Base-by-base conservation (phyloP, 1,140 invertebrate species). In the Anastatus disparis region DNA sequence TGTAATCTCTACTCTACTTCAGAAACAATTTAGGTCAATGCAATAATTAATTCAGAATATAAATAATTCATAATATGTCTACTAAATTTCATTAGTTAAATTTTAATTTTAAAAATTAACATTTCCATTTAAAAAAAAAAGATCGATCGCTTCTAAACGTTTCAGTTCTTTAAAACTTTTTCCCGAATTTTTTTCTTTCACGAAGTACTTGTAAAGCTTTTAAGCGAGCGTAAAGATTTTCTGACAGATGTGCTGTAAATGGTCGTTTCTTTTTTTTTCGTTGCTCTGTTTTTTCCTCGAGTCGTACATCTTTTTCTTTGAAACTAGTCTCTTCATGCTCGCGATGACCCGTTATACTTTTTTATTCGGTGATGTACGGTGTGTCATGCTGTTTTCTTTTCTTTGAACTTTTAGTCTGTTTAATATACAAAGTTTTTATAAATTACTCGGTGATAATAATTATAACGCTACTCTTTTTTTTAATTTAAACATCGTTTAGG, bases 171-270 rank as follows among this genome's bases (percentile, higher is more conserved):
- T n/a, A 42, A n/a, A 15, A n/a, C 40, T 42, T n/a, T 2, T 13
- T 42, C 17, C 17, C 40, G n/a, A n/a, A n/a, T 42, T 42, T 42
- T 15, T 42, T 42, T 42, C 9, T 42, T 4, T 15, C 15, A 3
- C 40, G n/a, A n/a, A n/a, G n/a, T n/a, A n/a, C 42, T 44, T 44
- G n/a, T 44, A 44, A 44, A 15, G 15, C n/a, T 44, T 44, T 9
- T 12, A 44, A 44, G 15, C 15, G 42, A 44, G 7, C 0, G 15
- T 10, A 22, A 65, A 31, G 38, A 35, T 64, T 52, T 65, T 61
- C 26, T 65, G 48, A 65, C 38, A 24, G 35, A 53, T 65, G 48
- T 53, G 26, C 22, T 50, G 67, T 76, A 74, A 68, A 66, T 38
- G 31, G 31, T 50, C 27, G 35, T n/a, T 55, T 61, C 29, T 62